These are phyloP conservation scores for Nephila pilipes DNA, from an alignment of 1,140 invertebrate genomes.

Conservation along the genomic window DNA sequence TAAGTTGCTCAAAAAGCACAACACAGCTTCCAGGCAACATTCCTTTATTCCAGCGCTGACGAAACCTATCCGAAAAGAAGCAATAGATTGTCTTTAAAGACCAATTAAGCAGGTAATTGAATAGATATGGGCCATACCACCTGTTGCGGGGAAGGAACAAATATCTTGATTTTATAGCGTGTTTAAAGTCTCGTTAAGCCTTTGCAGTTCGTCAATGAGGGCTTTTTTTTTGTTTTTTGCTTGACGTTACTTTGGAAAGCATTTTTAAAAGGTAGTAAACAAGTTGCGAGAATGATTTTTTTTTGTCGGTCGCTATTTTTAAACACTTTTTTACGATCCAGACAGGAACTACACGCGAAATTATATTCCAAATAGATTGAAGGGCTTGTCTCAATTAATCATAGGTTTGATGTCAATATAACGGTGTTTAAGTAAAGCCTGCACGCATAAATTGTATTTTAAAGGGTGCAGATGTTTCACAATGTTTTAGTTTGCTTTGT, in stretches of 20 bases:
- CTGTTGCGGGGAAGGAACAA: background rate
- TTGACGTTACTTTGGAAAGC: background rate
- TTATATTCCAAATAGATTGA: no score
- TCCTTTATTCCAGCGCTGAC: background rate
- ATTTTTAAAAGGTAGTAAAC: conserved; percentile 40
- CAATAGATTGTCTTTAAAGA: conserved; percentile 31
- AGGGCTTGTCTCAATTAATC: no score
- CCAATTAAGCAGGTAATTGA: background rate
- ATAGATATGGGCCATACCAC: background rate
- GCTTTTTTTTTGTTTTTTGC: background rate
- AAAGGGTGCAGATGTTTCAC: no score
- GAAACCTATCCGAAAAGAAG: background rate
- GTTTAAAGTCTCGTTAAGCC: conserved; percentile 38
- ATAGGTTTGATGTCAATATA: no score
- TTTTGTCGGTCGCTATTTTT: background rate
- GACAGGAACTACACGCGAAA: background rate
- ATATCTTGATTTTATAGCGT: conserved; percentile 20
- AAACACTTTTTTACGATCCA: background rate
- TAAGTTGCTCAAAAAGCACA: background rate
- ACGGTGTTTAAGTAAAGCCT: no score
- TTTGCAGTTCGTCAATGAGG: background rate
- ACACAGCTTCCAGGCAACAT: background rate
- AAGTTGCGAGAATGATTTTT: background rate
- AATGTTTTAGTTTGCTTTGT: no score
- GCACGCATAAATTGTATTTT: no score